Evolutionary conservation across 2,113 vertebrate species (phyloP), one percentile per base, ranked within the genome.

Genomic region (Bubalus kerabau): DNA sequence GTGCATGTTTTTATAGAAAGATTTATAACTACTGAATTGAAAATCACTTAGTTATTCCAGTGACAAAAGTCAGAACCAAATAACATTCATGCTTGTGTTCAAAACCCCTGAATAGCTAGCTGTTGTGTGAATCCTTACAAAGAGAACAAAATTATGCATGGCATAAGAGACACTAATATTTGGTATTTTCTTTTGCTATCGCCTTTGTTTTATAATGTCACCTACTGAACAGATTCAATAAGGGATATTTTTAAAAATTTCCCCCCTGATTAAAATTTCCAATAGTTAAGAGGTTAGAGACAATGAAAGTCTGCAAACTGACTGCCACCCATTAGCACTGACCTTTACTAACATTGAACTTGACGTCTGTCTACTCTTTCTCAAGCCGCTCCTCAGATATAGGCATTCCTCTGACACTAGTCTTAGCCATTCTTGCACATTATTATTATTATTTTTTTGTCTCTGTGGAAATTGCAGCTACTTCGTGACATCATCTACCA

Each of bases 31-130:
- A 96, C 52, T 92, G 64, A 98, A 88, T 96, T 90, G 84, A 96
- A 97, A 97, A 94, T 93, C 85, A 71, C 80, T 96, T 95, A 85
- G 62, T 87, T 96, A 97, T 87, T 96, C 97, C 90, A 89, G 60
- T 95, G 91, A 90, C 62, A 93, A 88, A 97, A 97, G 81, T 90
- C 91, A 96, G 60, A 98, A 95, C 40, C 96, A 95, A 98, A 92
- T 81, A 96, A 83, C 92, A 97, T 94, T 91, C 62, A 87, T 94
- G 43, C 54, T 95, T 94, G 83, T 95, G 76, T 96, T 95, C 54
- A 89, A 95, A 91, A 91, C 32, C 21, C 95, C 57, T 64, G 78
- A 97, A 93, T 94, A 95, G 52, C 52, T 97, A 97, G 32, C 54
- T 88, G 32, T 62, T 97, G 6, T 82, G 13, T 87, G 60, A 97